phyloP scores from a whole-genome alignment of 2,113 vertebrate genomes.

The Chamaea fasciata region DNA sequence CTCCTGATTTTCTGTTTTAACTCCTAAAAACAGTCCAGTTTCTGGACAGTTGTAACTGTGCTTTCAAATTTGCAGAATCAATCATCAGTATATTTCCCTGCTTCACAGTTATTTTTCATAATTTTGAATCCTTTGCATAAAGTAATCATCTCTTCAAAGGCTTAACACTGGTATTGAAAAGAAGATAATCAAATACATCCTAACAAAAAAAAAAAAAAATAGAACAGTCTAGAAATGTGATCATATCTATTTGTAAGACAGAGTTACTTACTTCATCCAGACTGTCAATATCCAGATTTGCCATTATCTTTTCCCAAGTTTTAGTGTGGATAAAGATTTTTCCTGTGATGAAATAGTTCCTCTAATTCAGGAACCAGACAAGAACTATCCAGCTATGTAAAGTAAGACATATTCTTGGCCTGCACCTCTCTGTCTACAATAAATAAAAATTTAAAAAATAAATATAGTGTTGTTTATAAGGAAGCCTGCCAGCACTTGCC shows the following conservation, averaged over 20 bases:
- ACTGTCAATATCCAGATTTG: neutral
- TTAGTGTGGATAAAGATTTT: neutral
- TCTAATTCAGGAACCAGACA: neutral
- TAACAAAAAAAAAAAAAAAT: neutral
- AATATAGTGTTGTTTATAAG: neutral
- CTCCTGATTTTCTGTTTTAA: neutral
- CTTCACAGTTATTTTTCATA: neutral
- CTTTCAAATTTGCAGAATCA: neutral
- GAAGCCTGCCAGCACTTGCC: neutral
- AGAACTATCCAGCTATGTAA: neutral
- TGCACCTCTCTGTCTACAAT: neutral
- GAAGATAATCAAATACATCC: neutral
- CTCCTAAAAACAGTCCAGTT: neutral
- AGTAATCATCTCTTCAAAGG: neutral
- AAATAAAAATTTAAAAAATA: neutral
- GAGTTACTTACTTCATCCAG: neutral
- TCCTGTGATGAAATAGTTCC: neutral
- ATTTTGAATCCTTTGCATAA: neutral
- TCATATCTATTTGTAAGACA: neutral
- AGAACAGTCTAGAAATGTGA: neutral
- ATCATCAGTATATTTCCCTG: neutral
- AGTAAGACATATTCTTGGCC: neutral
- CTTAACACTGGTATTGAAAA: neutral
- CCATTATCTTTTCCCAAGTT: neutral
- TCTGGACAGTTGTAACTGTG: neutral